Evolutionary conservation across 2,797 vertebrate genomes (phyloP).

Genomic region (Diceros bicornis): DNA sequence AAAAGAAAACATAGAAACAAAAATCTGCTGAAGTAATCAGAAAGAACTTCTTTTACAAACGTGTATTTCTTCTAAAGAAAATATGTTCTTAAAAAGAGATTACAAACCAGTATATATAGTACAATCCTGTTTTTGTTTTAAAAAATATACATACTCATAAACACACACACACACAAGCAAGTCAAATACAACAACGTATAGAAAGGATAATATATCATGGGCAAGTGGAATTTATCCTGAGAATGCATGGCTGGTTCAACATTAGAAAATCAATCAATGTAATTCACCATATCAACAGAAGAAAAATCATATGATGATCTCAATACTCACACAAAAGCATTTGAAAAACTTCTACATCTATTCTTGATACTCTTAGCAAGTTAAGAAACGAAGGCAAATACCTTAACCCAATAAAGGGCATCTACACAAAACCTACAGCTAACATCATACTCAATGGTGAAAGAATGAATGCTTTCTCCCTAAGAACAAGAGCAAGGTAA

Average conservation of each 20-base stretch:
- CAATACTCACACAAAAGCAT: conserved; percentile 31
- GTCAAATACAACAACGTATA: neutral
- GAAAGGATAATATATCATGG: neutral
- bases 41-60: neutral
- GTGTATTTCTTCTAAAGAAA: neutral
- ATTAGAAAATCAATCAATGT: neutral
- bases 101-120: neutral
- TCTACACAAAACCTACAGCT: neutral
- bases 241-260: neutral
- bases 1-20: neutral
- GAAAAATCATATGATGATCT: conserved; percentile 61
- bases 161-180: neutral
- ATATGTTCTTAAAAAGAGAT: neutral
- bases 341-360: conserved; percentile 21
- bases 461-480: neutral
- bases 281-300: conserved; percentile 35
- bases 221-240: neutral
- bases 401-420: neutral
- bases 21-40: neutral
- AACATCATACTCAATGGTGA: neutral
- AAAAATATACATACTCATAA: neutral
- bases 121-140: neutral
- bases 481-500: neutral
- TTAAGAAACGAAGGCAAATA: conserved; percentile 51
- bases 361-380: conserved; percentile 14